These are phyloP conservation scores for Calameuta idolon DNA, from an alignment of 2,888 invertebrate genomes.

Conservation along the genomic window DNA sequence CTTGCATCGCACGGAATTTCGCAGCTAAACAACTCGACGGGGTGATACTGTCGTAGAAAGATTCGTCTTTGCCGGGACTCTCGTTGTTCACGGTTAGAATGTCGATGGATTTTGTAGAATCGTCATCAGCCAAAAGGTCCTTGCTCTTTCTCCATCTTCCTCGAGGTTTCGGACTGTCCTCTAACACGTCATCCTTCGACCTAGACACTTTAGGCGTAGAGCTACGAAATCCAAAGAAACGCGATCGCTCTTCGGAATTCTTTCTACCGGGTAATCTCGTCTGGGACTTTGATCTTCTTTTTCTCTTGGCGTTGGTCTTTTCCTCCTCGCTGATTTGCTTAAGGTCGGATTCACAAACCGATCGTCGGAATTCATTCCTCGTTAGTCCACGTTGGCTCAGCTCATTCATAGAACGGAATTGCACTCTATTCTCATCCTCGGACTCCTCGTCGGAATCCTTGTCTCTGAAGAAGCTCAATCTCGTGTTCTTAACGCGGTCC, in stretches of 20 bases:
- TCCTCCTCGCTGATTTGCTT: slow-evolving; percentile 53
- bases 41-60: slow-evolving; percentile 55
- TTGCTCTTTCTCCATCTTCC: slow-evolving; percentile 43
- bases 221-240: slow-evolving; percentile 48
- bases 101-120: not conserved
- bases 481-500: slow-evolving; percentile 78
- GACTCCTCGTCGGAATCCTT: slow-evolving; percentile 39
- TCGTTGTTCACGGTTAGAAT: not conserved
- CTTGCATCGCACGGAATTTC: slow-evolving; percentile 79
- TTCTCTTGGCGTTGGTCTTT: slow-evolving; percentile 49
- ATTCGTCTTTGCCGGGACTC: slow-evolving; percentile 6
- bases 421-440: slow-evolving; percentile 39
- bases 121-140: slow-evolving; percentile 22
- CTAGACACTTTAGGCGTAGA: slow-evolving; percentile 37
- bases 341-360: slow-evolving; percentile 56
- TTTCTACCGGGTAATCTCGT: slow-evolving; percentile 44
- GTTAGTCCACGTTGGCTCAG: slow-evolving; percentile 40
- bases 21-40: slow-evolving; percentile 73
- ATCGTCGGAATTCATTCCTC: slow-evolving; percentile 53
- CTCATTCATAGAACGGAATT: slow-evolving; percentile 56
- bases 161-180: slow-evolving; percentile 35
- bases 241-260: slow-evolving; percentile 45
- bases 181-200: slow-evolving; percentile 30
- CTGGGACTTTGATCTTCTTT: slow-evolving; percentile 60
- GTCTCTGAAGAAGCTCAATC: slow-evolving; percentile 74